phyloP scores from a whole-genome alignment of 1,140 invertebrate genomes.

The Vanessa atalanta region DNA sequence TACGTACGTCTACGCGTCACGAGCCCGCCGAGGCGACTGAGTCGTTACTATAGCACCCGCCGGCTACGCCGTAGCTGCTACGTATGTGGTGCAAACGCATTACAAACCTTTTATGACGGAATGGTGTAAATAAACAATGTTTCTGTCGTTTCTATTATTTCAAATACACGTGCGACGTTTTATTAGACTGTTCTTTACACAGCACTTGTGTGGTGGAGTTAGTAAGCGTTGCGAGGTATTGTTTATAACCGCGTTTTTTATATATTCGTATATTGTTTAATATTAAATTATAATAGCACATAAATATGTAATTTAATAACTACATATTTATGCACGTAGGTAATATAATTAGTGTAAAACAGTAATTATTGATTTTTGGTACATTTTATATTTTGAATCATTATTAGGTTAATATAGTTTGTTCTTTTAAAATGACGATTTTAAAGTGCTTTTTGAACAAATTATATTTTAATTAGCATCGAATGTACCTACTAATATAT shows the following conservation, averaged over 20 bases:
- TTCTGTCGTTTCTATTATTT: conserved; percentile 30
- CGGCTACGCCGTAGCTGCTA: conserved; percentile 57
- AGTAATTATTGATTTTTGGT: too few species aligned
- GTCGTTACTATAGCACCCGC: conserved; percentile 71
- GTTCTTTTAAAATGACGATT: too few species aligned
- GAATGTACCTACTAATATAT: too few species aligned
- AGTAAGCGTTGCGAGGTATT: not conserved
- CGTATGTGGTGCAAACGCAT: conserved; percentile 46
- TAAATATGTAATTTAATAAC: too few species aligned
- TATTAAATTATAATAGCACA: too few species aligned
- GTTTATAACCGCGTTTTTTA: not conserved
- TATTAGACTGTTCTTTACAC: conserved; percentile 25
- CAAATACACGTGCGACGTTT: conserved; percentile 9
- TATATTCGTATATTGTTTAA: not conserved
- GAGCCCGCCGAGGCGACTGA: conserved; percentile 57
- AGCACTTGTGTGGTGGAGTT: conserved; percentile 14
- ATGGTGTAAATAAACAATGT: conserved; percentile 49
- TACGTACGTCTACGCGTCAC: conserved; percentile 55
- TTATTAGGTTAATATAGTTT: too few species aligned
- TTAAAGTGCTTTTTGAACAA: too few species aligned
- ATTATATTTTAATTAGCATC: too few species aligned
- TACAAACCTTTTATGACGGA: conserved; percentile 46
- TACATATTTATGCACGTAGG: too few species aligned
- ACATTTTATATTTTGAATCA: too few species aligned
- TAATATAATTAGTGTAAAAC: too few species aligned